Evolutionary conservation across 2,113 vertebrate genomes (phyloP).

Genomic region (Pseudorhombus dupliciocellatus): DNA sequence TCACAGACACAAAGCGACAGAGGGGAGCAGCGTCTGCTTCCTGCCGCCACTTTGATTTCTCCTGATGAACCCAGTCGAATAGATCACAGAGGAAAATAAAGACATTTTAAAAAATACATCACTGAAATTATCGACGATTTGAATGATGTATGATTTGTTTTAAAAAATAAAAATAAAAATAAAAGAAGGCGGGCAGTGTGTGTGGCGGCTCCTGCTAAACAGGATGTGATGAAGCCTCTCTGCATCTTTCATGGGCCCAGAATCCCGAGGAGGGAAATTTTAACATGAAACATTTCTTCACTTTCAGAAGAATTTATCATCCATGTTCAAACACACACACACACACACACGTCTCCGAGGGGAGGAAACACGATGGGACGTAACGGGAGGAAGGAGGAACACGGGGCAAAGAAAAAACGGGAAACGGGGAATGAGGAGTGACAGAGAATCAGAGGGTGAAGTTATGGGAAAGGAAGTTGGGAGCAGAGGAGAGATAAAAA

Average conservation of each 20-base stretch:
- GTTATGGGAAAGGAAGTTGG: slow-evolving; percentile 39
- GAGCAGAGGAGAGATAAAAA: slow-evolving; percentile 4
- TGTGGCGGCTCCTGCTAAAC: neutral
- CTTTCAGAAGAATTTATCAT: slow-evolving; percentile 28
- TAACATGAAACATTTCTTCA: slow-evolving; percentile 21
- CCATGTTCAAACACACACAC: slow-evolving; percentile 8
- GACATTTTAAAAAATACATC: no score
- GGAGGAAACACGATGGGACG: slow-evolving; percentile 37
- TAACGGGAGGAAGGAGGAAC: slow-evolving; percentile 26
- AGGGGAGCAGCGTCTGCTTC: neutral
- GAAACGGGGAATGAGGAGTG: slow-evolving; percentile 37
- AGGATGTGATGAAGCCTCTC: neutral
- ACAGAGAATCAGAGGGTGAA: slow-evolving; percentile 43
- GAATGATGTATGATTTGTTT: no score
- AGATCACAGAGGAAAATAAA: neutral
- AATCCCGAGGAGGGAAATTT: slow-evolving; percentile 1
- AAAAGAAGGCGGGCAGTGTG: no score
- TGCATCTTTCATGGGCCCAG: neutral
- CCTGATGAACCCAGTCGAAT: neutral
- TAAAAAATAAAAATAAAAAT: no score
- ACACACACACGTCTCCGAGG: neutral
- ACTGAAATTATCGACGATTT: no score
- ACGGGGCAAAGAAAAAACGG: slow-evolving; percentile 11
- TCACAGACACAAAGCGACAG: slow-evolving; percentile 16
- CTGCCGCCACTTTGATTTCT: neutral